A percentile compares a stretch with the other conserved stretches of the same genome.
Conservation (phyloP, 37 sponge, comb jelly and placozoan species). For the Hexactinellida sp. region DNA sequence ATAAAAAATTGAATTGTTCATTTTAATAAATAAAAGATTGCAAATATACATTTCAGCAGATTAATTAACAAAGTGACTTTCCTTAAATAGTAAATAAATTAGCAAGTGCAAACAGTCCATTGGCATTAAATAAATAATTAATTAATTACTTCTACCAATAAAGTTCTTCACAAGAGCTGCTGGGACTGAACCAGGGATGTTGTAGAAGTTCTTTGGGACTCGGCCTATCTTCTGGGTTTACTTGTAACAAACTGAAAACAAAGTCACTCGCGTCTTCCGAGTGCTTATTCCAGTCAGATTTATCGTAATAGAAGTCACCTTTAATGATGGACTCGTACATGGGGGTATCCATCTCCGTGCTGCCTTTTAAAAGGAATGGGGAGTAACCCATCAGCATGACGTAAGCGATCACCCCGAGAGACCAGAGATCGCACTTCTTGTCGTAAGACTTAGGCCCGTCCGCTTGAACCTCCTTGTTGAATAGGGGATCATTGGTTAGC, state of each 20-base stretch:
- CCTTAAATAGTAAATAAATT: no score
- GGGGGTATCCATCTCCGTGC: neutral
- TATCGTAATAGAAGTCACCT: neutral
- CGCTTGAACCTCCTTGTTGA: neutral
- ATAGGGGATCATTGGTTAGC: neutral
- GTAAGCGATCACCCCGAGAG: neutral
- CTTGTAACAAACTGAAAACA: neutral
- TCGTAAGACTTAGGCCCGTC: constrained; percentile 5
- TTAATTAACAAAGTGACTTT: no score
- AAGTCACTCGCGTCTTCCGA: neutral
- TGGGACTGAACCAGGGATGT: neutral
- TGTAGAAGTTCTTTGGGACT: neutral
- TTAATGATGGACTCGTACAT: neutral
- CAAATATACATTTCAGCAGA: no score
- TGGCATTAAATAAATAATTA: no score
- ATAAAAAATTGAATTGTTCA: no score
- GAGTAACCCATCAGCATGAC: neutral
- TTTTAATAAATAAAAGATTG: no score
- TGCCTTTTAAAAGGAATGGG: neutral
- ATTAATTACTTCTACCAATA: neutral
- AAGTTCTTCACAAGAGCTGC: neutral
- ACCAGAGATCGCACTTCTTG: neutral
- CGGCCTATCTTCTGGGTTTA: neutral
- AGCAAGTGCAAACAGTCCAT: no score
- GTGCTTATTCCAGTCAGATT: neutral